Base-by-base conservation (phyloP, 2,888 invertebrate species). In the Tolmerus cingulatus region DNA sequence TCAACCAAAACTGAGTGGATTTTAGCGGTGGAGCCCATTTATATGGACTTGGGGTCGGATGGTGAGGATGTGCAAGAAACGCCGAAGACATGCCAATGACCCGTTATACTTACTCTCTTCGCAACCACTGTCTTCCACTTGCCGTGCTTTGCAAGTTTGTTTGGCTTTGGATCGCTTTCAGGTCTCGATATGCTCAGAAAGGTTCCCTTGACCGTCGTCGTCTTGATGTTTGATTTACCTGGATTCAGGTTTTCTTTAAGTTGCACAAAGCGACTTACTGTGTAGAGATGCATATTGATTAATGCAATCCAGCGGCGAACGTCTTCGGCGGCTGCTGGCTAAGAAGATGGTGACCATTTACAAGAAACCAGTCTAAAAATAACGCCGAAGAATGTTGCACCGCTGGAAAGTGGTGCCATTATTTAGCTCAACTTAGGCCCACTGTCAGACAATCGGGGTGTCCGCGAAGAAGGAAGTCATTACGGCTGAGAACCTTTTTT, bases 81-180 rank as follows among this genome's bases (percentile, higher is more conserved):
- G 19, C 34, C 37, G 40, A 82, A 82, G 88, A 87, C 86, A 85
- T 66, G 88, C 87, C 88, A 88, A 87, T 86, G 88, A 87, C 88
- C 88, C 87, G 86, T 88, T 88, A 88, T 81, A 66, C 55, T 86
- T 81, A 66, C 55, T 86, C 76, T 86, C 86, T 77, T 77, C 77
- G 30, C 9, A 78, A 86, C 30, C 23, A 74, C 55, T 40, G 12
- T 37, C 16, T 16, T 23, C 40, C 81, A 37, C 43, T 37, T 37
- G 43, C 46, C 43, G 30, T 30, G 16, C 85, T 85, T 85, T 74
- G 46, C 46, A 40, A 51, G 85, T 74, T 74, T 85, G 74, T 74
- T 85, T 46, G 43, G 30, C 43, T 74, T 84, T 74, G 84, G 8
- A 30, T 43, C 37, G 34, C 12, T 66, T 66, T 66, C 66, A 66